Percentiles rank a stretch among this genome's conserved stretches.
These are phyloP conservation scores for Anguilla pacifica DNA, from an alignment of 2,797 vertebrate species.

Conservation along the genomic window DNA sequence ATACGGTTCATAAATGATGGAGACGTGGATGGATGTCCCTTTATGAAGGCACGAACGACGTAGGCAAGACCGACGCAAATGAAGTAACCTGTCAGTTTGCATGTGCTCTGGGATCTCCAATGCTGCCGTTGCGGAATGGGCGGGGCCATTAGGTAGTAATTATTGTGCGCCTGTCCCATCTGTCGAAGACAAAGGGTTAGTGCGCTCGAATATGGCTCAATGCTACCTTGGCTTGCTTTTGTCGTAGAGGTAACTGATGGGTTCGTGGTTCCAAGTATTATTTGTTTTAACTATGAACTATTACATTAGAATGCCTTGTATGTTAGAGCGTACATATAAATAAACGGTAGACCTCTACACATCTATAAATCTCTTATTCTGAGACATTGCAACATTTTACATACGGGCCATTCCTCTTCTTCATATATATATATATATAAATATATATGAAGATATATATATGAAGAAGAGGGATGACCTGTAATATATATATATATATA, in stretches of 20 bases:
- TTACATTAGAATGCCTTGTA: background rate
- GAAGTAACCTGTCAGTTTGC: background rate
- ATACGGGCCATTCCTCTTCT: too few relatives aligned
- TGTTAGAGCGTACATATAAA: too few relatives aligned
- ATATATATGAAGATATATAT: too few relatives aligned
- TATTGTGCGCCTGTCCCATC: background rate
- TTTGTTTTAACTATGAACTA: background rate
- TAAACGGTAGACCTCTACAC: too few relatives aligned
- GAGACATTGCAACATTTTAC: too few relatives aligned
- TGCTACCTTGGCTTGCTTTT: background rate
- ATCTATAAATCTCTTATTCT: too few relatives aligned
- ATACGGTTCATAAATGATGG: background rate
- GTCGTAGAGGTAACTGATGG: background rate
- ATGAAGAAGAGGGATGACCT: too few relatives aligned
- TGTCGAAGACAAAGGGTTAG: slow-evolving; percentile 1
- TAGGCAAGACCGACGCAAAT: background rate
- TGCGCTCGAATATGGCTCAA: background rate
- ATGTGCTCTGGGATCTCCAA: background rate
- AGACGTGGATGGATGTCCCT: background rate
- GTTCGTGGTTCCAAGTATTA: background rate
- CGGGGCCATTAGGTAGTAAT: background rate
- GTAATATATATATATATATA: too few relatives aligned
- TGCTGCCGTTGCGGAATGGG: background rate
- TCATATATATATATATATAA: too few relatives aligned
- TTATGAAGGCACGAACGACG: background rate